Evolutionary conservation across 2,113 vertebrate species (phyloP).

Genomic region (Vanacampus margaritifer): DNA sequence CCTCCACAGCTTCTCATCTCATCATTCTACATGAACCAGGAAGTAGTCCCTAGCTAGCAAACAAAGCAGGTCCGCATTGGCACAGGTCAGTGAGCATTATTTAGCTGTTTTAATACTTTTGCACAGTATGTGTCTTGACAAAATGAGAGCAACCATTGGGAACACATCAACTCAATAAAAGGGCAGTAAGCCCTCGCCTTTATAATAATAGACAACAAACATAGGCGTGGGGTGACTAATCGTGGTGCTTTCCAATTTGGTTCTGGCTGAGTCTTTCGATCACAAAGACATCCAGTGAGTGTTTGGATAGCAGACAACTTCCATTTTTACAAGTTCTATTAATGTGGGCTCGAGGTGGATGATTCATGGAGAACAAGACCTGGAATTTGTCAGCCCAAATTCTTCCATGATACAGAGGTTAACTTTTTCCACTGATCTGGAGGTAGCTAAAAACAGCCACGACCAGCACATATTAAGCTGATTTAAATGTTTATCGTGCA

Average conservation of each 20-base stretch:
- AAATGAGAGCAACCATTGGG: conserved; percentile 18
- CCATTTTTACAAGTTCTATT: conserved; percentile 70
- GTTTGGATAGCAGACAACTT: conserved; percentile 56
- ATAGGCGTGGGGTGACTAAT: conserved; percentile 40
- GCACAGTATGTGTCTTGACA: neutral
- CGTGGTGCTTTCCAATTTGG: conserved; percentile 48
- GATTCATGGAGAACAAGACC: conserved; percentile 69
- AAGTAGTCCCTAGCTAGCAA: neutral
- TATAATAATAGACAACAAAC: conserved; percentile 36
- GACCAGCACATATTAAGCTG: conserved; percentile 32
- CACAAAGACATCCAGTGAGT: conserved; percentile 46
- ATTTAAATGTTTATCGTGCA: conserved; percentile 31
- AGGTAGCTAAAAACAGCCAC: conserved; percentile 42
- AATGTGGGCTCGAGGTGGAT: conserved; percentile 58
- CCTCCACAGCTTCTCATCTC: neutral
- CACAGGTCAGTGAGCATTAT: neutral
- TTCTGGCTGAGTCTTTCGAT: conserved; percentile 44
- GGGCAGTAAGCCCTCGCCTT: conserved; percentile 16
- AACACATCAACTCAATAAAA: conserved; percentile 38
- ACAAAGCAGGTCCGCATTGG: neutral
- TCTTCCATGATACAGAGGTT: conserved; percentile 49
- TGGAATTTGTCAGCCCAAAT: conserved; percentile 50
- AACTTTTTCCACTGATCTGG: conserved; percentile 57
- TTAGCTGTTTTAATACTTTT: neutral
- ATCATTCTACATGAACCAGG: neutral